Evolutionary conservation across 2,888 invertebrate genomes (phyloP).

Genomic region (Cabera pusaria): DNA sequence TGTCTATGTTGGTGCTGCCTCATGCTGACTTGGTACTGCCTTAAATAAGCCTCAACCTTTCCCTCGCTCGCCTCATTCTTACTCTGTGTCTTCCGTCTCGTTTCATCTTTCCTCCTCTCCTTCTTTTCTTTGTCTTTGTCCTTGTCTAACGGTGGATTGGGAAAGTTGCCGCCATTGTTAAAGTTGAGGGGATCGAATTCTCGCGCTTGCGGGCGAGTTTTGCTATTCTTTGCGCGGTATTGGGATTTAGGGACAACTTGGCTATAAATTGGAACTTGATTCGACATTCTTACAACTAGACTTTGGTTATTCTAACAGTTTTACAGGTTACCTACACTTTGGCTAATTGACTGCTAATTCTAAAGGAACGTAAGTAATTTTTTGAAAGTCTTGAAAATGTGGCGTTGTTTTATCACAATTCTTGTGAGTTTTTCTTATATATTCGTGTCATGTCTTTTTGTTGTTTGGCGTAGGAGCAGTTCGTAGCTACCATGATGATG

Average conservation of each 20-base stretch:
- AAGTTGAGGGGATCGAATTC: conserved; percentile 86
- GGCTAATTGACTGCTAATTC: conserved; percentile 68
- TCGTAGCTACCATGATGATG: conserved; percentile 27
- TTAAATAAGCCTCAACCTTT: conserved; percentile 74
- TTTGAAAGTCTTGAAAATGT: conserved; percentile 43
- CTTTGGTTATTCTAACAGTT: conserved; percentile 57
- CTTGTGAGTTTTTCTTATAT: conserved; percentile 36
- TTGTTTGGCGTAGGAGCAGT: too few species aligned
- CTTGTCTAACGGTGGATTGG: conserved; percentile 44
- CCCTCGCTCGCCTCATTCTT: conserved; percentile 63
- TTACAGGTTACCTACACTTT: conserved; percentile 47
- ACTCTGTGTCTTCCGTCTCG: conserved; percentile 49
- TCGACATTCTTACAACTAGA: conserved; percentile 67
- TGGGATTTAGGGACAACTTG: conserved; percentile 77
- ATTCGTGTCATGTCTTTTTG: conserved; percentile 20
- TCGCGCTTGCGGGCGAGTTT: conserved; percentile 56
- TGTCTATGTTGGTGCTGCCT: conserved; percentile 75
- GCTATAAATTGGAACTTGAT: conserved; percentile 78
- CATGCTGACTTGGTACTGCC: conserved; percentile 77
- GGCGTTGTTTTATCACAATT: conserved; percentile 47
- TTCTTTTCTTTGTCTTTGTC: conserved; percentile 58
- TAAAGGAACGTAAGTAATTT: conserved; percentile 65
- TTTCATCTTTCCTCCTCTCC: conserved; percentile 49
- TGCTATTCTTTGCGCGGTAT: conserved; percentile 52
- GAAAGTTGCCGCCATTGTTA: conserved; percentile 80